Base-by-base conservation (phyloP, 2,113 vertebrate species). In the Pangasianodon gigas region DNA sequence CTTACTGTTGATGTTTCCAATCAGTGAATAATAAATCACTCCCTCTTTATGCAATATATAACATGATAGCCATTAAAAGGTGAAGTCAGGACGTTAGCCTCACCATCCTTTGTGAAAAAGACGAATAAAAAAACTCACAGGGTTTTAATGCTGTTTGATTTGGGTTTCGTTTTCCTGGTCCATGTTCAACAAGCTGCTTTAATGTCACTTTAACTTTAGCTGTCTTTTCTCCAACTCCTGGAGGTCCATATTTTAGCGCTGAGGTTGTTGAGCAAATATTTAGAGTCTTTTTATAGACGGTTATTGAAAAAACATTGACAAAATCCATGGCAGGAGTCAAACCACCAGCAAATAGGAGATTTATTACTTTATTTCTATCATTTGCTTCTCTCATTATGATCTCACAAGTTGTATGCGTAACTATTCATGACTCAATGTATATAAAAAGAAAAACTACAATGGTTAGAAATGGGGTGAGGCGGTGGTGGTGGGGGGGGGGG, bases 1-100 rank as follows among this genome's bases (percentile, higher is more conserved):
- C 51, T 60, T 88, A 80, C 86, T 89, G 92, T 90, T 86, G 84
- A 87, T 89, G 77, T 58, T 87, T 89, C 65, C 80, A 89, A 58
- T 74, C 87, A 84, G 51, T 7, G 29, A 69, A 69, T 26, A 26
- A 32, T 56, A 88, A 83, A 44, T 71, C 60, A 56, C 9, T 71
- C 80, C 6, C 5, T 29, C 29, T 51, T 24, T 26, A 19, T 3
- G 26, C 44, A 62, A 51, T 24, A 26, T 41, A 74, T 21, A 24
- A 18, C 29, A 41, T 7, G 37, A 29, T 2, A 19, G 71, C 52
- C 46, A 56, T 86, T 69, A 71, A 86, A 86, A 69, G 84, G 10
- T 69, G 62, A 74, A 58, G 21, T 58, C 48, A 58, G 10, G 69
- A 65, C 67, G 37, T 86, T 56, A 24, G 48, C 13, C 16, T 37